Conservation (phyloP, 2,113 vertebrate genomes). For the Petaurus breviceps region DNA sequence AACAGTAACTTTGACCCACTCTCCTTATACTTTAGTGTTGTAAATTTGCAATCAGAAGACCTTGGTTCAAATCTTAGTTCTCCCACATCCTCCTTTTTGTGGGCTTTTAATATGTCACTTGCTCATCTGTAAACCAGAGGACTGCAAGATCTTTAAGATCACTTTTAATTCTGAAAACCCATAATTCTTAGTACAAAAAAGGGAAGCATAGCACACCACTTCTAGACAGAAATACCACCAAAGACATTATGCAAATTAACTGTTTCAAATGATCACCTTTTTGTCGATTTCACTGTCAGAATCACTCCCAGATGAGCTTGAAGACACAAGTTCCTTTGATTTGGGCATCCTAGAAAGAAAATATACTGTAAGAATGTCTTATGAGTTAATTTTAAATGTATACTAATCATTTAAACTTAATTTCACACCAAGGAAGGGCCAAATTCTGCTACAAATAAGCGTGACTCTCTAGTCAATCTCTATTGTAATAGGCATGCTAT, state of each 20-base stretch:
- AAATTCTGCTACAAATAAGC: neutral
- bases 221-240: neutral
- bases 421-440: neutral
- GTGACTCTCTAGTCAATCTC: too few species aligned
- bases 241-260: constrained; percentile 28
- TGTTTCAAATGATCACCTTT: constrained; percentile 88
- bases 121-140: neutral
- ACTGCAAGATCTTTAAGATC: neutral
- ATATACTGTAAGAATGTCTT: constrained; percentile 49
- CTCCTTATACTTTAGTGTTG: neutral
- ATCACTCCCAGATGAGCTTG: constrained; percentile 94
- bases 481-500: neutral
- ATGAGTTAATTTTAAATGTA: neutral
- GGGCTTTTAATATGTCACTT: neutral
- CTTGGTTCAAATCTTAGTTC: neutral
- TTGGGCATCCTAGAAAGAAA: constrained; percentile 94
- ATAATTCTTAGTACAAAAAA: neutral
- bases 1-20: neutral
- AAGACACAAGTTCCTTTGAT: constrained; percentile 96
- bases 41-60: neutral
- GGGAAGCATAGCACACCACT: neutral
- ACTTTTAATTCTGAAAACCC: neutral
- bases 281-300: constrained; percentile 97
- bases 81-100: neutral
- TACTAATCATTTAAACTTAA: neutral